Percentiles rank a stretch among this genome's conserved stretches.
These are phyloP conservation scores for Halictus rubicundus DNA, from an alignment of 1,140 invertebrate species.

Conservation along the genomic window DNA sequence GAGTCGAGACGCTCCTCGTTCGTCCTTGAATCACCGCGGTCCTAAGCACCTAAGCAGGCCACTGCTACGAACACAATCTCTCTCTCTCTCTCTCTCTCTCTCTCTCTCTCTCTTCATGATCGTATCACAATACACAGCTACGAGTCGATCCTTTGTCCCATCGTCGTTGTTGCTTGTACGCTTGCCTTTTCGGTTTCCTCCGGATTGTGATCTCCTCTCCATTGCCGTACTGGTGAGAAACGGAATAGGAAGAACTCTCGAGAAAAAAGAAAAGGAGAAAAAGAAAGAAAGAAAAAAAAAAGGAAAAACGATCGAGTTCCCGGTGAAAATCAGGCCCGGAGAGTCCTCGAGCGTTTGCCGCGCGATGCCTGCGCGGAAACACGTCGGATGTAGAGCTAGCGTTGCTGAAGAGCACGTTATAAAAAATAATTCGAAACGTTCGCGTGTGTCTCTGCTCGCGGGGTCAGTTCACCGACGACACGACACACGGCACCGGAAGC, in stretches of 20 bases:
- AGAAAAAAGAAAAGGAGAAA: no score
- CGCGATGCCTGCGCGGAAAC: neutral
- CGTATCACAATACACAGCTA: constrained; percentile 76
- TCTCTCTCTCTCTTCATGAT: constrained; percentile 71
- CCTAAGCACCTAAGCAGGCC: constrained; percentile 80
- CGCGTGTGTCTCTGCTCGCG: constrained; percentile 21
- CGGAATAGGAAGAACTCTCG: constrained; percentile 39
- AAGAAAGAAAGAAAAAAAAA: no score
- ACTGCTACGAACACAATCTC: constrained; percentile 79
- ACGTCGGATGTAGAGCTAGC: neutral
- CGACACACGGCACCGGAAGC: constrained; percentile 37
- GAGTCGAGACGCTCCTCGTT: constrained; percentile 46
- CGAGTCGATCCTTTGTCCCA: constrained; percentile 44
- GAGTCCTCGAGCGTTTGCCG: neutral
- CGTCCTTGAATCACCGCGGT: constrained; percentile 57
- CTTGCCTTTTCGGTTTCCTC: neutral
- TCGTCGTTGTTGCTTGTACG: constrained; percentile 45
- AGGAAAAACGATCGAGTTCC: constrained; percentile 40
- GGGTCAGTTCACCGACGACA: constrained; percentile 16
- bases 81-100: constrained; percentile 73
- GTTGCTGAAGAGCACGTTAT: constrained; percentile 10
- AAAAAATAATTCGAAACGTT: constrained; percentile 47
- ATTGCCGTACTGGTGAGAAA: constrained; percentile 51
- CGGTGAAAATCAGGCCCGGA: constrained; percentile 29
- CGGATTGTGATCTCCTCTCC: constrained; percentile 6